Conservation (phyloP, 2,797 vertebrate species). For the Periophthalmus magnuspinnatus region DNA sequence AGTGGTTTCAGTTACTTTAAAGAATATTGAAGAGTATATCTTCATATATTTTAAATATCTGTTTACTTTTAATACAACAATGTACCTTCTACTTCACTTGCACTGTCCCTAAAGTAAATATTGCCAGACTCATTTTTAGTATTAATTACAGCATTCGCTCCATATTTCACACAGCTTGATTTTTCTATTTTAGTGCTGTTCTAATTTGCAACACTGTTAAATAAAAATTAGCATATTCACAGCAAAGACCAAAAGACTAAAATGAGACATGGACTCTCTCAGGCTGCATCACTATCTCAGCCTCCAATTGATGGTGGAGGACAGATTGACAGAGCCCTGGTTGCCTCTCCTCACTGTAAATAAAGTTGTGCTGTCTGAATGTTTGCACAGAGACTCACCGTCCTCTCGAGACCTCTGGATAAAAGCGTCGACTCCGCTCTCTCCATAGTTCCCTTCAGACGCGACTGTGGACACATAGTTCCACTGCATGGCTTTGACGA, state of each 20-base stretch:
- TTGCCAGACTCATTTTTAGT: too few species aligned
- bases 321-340: background rate
- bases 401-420: slow-evolving; percentile 94
- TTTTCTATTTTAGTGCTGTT: background rate
- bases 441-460: slow-evolving; percentile 93
- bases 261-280: background rate
- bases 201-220: slow-evolving; percentile 1
- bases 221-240: background rate
- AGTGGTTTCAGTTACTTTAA: background rate
- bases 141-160: too few species aligned
- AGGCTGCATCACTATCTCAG: background rate
- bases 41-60: too few species aligned
- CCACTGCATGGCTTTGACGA: slow-evolving; percentile 93
- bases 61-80: too few species aligned
- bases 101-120: too few species aligned
- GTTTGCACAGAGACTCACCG: slow-evolving; percentile 79
- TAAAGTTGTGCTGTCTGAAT: slow-evolving; percentile 1
- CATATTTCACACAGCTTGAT: too few species aligned
- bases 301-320: background rate
- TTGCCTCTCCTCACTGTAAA: slow-evolving; percentile 10
- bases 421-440: slow-evolving; percentile 94
- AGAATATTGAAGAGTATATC: background rate
- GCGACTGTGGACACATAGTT: slow-evolving; percentile 95
- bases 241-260: background rate
- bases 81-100: too few species aligned